Conservation (phyloP, 1,140 invertebrate genomes). For the Spodoptera litura region DNA sequence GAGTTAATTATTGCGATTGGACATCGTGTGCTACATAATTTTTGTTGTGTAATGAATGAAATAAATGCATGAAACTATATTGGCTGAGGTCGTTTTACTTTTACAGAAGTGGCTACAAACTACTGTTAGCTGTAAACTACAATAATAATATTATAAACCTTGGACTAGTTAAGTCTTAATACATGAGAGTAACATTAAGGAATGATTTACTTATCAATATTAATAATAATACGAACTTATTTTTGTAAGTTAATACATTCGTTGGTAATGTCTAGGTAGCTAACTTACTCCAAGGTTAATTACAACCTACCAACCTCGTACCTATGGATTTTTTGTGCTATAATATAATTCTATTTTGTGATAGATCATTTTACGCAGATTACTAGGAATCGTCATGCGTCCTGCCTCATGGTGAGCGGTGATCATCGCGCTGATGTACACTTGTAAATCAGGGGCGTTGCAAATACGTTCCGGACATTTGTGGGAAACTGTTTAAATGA, state of each 20-base stretch:
- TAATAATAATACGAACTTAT: constrained; percentile 15
- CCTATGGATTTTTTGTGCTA: too few species aligned
- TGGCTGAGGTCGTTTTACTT: too few species aligned
- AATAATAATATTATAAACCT: constrained; percentile 1
- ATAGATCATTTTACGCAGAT: too few species aligned
- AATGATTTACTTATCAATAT: constrained; percentile 14
- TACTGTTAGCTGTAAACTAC: background rate
- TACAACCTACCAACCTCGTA: background rate
- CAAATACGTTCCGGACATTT: too few species aligned
- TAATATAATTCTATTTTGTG: too few species aligned
- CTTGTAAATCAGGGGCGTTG: too few species aligned
- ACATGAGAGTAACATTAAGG: constrained; percentile 5
- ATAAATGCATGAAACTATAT: background rate
- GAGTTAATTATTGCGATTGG: background rate
- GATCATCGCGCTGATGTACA: too few species aligned
- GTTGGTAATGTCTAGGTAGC: background rate
- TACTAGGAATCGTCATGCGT: too few species aligned
- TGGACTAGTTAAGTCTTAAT: constrained; percentile 9
- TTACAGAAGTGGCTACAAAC: too few species aligned
- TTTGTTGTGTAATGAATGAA: background rate
- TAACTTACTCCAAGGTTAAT: constrained; percentile 3
- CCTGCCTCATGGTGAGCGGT: too few species aligned
- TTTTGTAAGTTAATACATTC: background rate
- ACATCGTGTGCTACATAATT: background rate
- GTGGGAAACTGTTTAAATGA: too few species aligned